Conservation (phyloP, 2,888 invertebrate genomes). For the Acronicta alni region DNA sequence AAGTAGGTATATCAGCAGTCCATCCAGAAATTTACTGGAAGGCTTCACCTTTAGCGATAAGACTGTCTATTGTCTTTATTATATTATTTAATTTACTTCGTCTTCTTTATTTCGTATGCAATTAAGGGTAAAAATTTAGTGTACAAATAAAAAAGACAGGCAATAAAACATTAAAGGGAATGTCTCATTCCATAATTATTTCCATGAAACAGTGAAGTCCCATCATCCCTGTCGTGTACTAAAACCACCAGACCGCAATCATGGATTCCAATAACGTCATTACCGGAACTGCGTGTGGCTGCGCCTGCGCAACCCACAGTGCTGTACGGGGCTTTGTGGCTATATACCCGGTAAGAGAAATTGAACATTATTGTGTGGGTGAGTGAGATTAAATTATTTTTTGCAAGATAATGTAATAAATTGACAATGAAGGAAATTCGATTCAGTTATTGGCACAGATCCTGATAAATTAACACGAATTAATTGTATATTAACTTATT, state of each 20-base stretch:
- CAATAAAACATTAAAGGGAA: not conserved
- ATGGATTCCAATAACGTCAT: slow-evolving; percentile 69
- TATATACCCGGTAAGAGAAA: slow-evolving; percentile 5
- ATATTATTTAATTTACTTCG: too few relatives aligned
- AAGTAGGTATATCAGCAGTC: too few relatives aligned
- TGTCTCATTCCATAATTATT: slow-evolving; percentile 18
- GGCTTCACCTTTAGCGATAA: too few relatives aligned
- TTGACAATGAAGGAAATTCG: slow-evolving; percentile 21
- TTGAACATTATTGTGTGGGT: slow-evolving; percentile 11
- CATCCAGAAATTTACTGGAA: too few relatives aligned
- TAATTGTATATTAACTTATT: not conserved
- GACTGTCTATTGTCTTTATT: too few relatives aligned
- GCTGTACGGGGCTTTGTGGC: slow-evolving; percentile 46
- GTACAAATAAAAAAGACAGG: not conserved
- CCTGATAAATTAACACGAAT: not conserved
- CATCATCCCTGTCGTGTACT: slow-evolving; percentile 31
- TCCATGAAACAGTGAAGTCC: slow-evolving; percentile 20
- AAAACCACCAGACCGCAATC: slow-evolving; percentile 64
- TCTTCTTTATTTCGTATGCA: too few relatives aligned
- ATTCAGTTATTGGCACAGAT: slow-evolving; percentile 17
- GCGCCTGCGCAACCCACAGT: slow-evolving; percentile 40
- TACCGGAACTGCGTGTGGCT: slow-evolving; percentile 57
- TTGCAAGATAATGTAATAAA: slow-evolving; percentile 11
- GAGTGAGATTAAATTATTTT: slow-evolving; percentile 7
- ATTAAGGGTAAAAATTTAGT: too few relatives aligned